phyloP scores from a whole-genome alignment of 2,113 vertebrate species.

The Petaurus breviceps region DNA sequence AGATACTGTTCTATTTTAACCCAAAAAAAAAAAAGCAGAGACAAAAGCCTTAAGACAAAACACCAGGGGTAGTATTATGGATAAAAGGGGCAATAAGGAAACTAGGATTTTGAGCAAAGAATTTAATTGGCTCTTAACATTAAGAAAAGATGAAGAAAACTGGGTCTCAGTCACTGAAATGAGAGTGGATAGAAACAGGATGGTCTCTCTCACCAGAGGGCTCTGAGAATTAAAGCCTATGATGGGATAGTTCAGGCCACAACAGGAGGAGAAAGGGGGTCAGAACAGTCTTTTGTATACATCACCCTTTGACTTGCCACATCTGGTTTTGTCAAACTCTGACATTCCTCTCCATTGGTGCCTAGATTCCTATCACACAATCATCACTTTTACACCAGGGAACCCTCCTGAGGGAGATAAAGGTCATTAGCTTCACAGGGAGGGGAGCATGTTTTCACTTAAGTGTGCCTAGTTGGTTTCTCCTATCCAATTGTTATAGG shows the following conservation, averaged over 20 bases:
- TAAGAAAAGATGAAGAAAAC: not conserved
- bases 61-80: not conserved
- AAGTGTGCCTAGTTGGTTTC: not conserved
- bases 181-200: not conserved
- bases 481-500: not conserved
- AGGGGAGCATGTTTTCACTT: not conserved
- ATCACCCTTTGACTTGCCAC: not conserved
- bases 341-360: not conserved
- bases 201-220: not conserved
- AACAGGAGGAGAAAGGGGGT: not conserved
- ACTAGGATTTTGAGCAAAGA: not conserved
- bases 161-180: not conserved
- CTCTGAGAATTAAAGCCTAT: not conserved
- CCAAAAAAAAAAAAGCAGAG: not conserved
- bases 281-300: not conserved
- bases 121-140: not conserved
- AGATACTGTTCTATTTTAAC: not conserved
- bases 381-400: not conserved
- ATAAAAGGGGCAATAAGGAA: not conserved
- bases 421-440: not conserved
- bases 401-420: not conserved
- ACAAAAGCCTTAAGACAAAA: not conserved
- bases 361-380: not conserved
- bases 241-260: not conserved
- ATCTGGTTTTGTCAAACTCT: not conserved